Conservation (phyloP, 2,888 invertebrate species). For the Hecatera dysodea region DNA sequence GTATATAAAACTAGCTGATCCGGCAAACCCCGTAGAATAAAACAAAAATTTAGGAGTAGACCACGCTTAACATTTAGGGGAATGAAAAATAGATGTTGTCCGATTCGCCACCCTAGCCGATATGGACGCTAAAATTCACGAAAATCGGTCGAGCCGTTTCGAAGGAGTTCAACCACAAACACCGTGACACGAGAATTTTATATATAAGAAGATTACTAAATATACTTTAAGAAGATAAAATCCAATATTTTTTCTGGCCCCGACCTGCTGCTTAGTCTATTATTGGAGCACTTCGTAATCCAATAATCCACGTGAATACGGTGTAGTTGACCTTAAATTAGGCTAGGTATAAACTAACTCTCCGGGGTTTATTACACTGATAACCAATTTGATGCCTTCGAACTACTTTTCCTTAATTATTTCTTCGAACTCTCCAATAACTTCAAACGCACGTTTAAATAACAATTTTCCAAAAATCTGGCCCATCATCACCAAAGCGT, state of each 20-base stretch:
- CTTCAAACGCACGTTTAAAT: neutral
- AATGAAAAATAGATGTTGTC: too few relatives aligned
- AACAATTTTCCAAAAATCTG: neutral
- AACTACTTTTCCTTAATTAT: neutral
- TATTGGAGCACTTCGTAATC: neutral
- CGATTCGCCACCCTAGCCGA: too few relatives aligned
- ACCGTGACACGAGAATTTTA: too few relatives aligned
- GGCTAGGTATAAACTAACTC: neutral
- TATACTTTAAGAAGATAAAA: conserved; percentile 2
- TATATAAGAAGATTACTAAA: neutral
- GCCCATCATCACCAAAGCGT: too few relatives aligned
- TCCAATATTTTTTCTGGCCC: conserved; percentile 3
- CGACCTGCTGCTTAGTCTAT: conserved; percentile 8
- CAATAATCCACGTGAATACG: conserved; percentile 20
- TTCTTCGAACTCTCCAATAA: neutral
- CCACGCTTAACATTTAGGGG: too few relatives aligned
- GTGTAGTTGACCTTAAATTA: neutral
- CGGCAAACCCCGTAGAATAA: too few relatives aligned
- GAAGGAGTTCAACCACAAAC: too few relatives aligned
- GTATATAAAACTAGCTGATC: too few relatives aligned
- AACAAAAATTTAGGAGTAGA: too few relatives aligned
- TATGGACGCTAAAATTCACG: too few relatives aligned
- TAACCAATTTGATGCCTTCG: neutral
- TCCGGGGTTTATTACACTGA: neutral
- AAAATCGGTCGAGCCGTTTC: too few relatives aligned